phyloP scores from a whole-genome alignment of 1,140 invertebrate species.

The Diorhabda carinulata region DNA sequence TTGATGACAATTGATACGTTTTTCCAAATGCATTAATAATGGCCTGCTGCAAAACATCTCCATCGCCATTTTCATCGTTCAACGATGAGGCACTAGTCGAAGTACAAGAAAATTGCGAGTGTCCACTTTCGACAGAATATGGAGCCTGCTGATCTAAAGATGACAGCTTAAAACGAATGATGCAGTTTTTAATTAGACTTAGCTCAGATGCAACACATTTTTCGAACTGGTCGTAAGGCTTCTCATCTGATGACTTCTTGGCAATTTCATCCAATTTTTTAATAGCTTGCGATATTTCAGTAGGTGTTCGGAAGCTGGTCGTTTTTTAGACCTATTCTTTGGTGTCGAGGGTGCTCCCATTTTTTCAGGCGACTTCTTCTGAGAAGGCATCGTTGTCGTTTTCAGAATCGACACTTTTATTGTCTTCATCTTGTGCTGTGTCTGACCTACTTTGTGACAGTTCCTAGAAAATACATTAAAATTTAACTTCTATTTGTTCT shows the following conservation, averaged over 20 bases:
- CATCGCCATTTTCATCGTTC: too few species aligned
- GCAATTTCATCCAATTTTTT: slow-evolving; percentile 1
- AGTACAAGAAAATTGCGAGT: not conserved
- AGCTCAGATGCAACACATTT: slow-evolving; percentile 26
- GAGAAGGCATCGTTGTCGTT: not conserved
- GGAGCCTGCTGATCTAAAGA: slow-evolving; percentile 1
- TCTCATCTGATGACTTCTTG: slow-evolving; percentile 16
- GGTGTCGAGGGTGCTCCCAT: not conserved
- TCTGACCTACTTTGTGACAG: not conserved
- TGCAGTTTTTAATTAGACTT: slow-evolving; percentile 21
- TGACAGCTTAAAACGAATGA: slow-evolving; percentile 17
- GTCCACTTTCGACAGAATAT: not conserved
- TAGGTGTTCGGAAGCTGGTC: not conserved
- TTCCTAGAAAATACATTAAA: not conserved
- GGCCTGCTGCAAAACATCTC: too few species aligned
- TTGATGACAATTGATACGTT: too few species aligned
- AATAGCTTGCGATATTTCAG: slow-evolving; percentile 15
- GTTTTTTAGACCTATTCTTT: slow-evolving; percentile 10
- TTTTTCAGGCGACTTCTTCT: slow-evolving; percentile 3
- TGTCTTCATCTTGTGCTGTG: not conserved
- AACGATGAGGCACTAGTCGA: too few species aligned
- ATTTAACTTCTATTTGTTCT: not conserved
- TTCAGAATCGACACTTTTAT: not conserved
- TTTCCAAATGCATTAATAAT: too few species aligned
- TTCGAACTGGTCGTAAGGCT: slow-evolving; percentile 24